Conservation (phyloP, 2,888 invertebrate species). For the Stomorhina lunata region DNA sequence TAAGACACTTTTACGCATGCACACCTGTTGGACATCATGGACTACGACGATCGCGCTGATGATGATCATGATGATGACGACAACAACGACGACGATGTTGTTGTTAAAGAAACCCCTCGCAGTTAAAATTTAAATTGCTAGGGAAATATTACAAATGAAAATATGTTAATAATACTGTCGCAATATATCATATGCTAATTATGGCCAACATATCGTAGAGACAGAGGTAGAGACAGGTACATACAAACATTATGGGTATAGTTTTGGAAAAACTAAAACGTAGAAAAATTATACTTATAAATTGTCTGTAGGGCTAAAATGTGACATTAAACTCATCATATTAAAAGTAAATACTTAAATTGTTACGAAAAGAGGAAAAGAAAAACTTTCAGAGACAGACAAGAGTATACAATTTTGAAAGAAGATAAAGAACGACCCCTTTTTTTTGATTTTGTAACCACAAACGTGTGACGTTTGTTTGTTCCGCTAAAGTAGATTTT, state of each 20-base stretch:
- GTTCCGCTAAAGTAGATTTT: background rate
- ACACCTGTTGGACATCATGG: conserved; percentile 68
- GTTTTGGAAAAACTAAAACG: conserved; percentile 18
- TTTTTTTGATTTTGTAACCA: background rate
- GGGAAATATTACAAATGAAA: conserved; percentile 42
- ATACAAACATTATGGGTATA: too few relatives aligned
- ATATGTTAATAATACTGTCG: conserved; percentile 69
- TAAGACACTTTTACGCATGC: conserved; percentile 71
- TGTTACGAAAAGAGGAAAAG: too few relatives aligned
- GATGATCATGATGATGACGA: background rate
- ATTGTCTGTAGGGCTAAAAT: conserved; percentile 65
- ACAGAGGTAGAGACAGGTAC: too few relatives aligned
- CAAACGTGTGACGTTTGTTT: conserved; percentile 34
- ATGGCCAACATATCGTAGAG: background rate
- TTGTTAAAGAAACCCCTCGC: background rate
- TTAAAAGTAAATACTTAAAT: conserved; percentile 49
- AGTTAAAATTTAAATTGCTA: background rate
- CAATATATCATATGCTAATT: conserved; percentile 71
- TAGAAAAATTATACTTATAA: conserved; percentile 23
- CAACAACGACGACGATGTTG: background rate
- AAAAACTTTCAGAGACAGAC: conserved; percentile 18
- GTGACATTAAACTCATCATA: conserved; percentile 64
- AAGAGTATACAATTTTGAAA: conserved; percentile 2
- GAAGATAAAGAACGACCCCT: conserved; percentile 7
- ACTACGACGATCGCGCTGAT: background rate